Evolutionary conservation across 1,140 invertebrate genomes (phyloP).

Genomic region (Kradibia gibbosae): DNA sequence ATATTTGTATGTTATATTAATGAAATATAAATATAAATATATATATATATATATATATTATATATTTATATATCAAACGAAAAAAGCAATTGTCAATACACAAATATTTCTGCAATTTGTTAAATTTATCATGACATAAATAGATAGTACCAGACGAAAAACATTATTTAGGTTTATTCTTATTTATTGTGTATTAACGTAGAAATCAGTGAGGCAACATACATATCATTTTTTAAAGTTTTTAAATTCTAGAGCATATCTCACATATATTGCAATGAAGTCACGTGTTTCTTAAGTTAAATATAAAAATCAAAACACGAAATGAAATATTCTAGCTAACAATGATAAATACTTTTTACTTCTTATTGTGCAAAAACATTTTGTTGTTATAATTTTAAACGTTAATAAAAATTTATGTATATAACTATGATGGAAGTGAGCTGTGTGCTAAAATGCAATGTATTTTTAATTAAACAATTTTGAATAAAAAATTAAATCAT

Average conservation of each 20-base stretch:
- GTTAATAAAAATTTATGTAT: too few species aligned
- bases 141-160: not conserved
- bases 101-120: not conserved
- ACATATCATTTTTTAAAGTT: not conserved
- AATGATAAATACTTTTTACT: too few species aligned
- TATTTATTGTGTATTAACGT: not conserved
- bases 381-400: too few species aligned
- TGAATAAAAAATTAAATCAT: too few species aligned
- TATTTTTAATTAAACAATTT: too few species aligned
- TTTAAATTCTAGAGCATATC: not conserved
- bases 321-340: not conserved
- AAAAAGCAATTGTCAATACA: too few species aligned
- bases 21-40: constrained; percentile 14
- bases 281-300: not conserved
- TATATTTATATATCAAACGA: too few species aligned
- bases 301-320: not conserved
- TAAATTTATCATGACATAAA: not conserved
- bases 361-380: too few species aligned
- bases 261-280: not conserved
- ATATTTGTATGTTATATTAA: not conserved
- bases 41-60: not conserved
- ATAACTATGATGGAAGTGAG: too few species aligned
- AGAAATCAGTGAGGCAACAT: not conserved
- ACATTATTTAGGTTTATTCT: not conserved
- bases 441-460: too few species aligned